Conservation (phyloP, 2,797 vertebrate genomes). For the Centroberyx gerrardi region DNA sequence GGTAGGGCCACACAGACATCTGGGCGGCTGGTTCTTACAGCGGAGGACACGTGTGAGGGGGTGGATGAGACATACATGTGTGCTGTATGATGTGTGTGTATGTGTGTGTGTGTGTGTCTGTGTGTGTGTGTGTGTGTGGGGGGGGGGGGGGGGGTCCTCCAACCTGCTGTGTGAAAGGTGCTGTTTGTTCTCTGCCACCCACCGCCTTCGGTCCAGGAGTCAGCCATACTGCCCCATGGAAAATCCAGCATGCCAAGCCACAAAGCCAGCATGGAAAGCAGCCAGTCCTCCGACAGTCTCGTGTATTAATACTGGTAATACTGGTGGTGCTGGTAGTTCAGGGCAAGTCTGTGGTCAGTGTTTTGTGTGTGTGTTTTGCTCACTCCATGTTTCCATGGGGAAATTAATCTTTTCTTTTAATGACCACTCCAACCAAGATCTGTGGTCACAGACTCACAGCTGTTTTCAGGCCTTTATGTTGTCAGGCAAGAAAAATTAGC, state of each 20-base stretch:
- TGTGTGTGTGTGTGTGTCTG: constrained; percentile 10
- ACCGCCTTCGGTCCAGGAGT: constrained; percentile 45
- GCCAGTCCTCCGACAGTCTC: constrained; percentile 33
- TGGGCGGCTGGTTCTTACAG: constrained; percentile 37
- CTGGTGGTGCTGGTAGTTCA: constrained; percentile 55
- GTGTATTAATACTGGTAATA: constrained; percentile 71
- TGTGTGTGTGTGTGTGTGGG: constrained; percentile 3
- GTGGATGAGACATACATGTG: constrained; percentile 57
- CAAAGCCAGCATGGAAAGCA: constrained; percentile 36
- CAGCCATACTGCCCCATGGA: constrained; percentile 13
- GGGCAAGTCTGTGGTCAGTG: constrained; percentile 48
- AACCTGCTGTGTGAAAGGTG: constrained; percentile 42
- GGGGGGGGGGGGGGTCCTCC: constrained; percentile 20
- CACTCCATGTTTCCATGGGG: constrained; percentile 14
- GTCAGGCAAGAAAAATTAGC: background rate
- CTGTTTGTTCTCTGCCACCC: constrained; percentile 59
- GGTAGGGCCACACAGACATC: constrained; percentile 48
- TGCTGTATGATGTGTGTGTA: constrained; percentile 21
- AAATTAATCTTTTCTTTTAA: constrained; percentile 37
- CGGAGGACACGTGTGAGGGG: constrained; percentile 49
- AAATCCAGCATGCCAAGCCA: constrained; percentile 25
- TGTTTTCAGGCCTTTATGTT: constrained; percentile 12
- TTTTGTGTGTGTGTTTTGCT: constrained; percentile 56
- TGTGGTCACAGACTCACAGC: constrained; percentile 23
- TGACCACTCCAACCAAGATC: constrained; percentile 7